Evolutionary conservation across 2,113 vertebrate species (phyloP).

Genomic region (Corydoras maculifer): DNA sequence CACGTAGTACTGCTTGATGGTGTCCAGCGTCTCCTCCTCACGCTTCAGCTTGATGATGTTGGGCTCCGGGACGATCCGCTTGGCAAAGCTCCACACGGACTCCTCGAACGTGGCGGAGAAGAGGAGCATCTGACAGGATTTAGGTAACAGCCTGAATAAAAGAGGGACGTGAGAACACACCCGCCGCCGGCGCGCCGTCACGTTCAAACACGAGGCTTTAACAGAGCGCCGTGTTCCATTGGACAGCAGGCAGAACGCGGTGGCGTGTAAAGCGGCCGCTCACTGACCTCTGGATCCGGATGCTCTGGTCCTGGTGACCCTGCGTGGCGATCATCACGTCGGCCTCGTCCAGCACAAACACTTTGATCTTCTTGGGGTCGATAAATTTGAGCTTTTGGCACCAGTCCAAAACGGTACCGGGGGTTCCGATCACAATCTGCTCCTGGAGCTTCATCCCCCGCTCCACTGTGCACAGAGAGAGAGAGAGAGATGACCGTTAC

Average conservation of each 20-base stretch:
- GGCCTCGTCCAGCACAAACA: slow-evolving; percentile 93
- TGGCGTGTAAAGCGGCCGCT: too few species aligned
- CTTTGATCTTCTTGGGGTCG: slow-evolving; percentile 90
- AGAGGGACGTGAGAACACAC: slow-evolving; percentile 11
- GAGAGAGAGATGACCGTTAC: too few species aligned
- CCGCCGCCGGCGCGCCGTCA: background rate
- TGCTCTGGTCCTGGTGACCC: slow-evolving; percentile 96
- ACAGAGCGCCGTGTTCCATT: too few species aligned
- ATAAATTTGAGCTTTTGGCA: slow-evolving; percentile 91
- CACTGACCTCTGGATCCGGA: slow-evolving; percentile 91
- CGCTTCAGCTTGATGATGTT: slow-evolving; percentile 95
- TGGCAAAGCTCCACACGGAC: slow-evolving; percentile 89
- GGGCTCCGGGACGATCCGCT: slow-evolving; percentile 88
- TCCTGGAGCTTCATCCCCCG: slow-evolving; percentile 83
- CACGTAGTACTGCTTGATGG: slow-evolving; percentile 95
- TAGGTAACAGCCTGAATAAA: slow-evolving; percentile 76
- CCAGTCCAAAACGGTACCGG: slow-evolving; percentile 93
- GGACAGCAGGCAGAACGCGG: too few species aligned
- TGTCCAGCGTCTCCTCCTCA: slow-evolving; percentile 94
- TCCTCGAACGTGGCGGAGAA: slow-evolving; percentile 97
- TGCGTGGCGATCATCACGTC: slow-evolving; percentile 98
- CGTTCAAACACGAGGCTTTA: background rate
- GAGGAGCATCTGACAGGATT: slow-evolving; percentile 90
- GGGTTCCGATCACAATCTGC: slow-evolving; percentile 95
- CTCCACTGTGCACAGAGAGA: slow-evolving; percentile 67